Percentiles rank a stretch among this genome's conserved stretches.
Conservation (phyloP, 2,113 vertebrate genomes). For the Thinocorus orbignyianus region DNA sequence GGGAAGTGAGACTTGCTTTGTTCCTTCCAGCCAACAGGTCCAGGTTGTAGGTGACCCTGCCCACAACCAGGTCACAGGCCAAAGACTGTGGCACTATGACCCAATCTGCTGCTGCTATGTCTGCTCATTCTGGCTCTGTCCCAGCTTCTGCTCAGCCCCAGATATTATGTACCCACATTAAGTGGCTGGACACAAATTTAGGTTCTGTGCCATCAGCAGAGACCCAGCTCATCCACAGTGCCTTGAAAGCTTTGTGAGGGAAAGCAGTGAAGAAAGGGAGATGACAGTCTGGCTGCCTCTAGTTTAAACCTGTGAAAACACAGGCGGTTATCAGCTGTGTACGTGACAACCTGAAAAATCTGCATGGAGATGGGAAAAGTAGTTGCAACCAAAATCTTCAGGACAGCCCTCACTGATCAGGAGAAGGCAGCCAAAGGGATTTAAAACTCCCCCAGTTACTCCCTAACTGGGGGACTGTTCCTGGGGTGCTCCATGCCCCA, state of each 20-base stretch:
- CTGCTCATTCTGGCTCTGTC: neutral
- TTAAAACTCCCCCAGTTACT: neutral
- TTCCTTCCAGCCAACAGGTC: neutral
- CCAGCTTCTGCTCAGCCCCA: neutral
- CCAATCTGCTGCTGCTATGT: neutral
- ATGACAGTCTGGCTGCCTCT: neutral
- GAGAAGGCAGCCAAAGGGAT: neutral
- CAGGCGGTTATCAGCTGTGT: neutral
- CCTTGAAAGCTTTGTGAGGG: neutral
- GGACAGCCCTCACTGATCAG: neutral
- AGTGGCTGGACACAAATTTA: neutral
- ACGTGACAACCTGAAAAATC: neutral
- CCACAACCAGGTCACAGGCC: neutral
- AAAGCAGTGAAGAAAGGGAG: neutral
- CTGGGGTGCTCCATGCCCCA: accelerated
- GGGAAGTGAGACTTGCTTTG: accelerated
- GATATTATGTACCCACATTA: neutral
- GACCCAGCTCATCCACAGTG: neutral
- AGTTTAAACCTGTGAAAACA: neutral
- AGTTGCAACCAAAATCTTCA: neutral
- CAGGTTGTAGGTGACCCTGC: neutral
- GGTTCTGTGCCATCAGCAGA: neutral
- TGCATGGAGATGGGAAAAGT: accelerated
- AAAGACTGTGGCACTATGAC: neutral
- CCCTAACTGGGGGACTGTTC: neutral